Evolutionary conservation across 92 coral and sea anemone species (phyloP).

Genomic region (Scolanthus callimorphus): DNA sequence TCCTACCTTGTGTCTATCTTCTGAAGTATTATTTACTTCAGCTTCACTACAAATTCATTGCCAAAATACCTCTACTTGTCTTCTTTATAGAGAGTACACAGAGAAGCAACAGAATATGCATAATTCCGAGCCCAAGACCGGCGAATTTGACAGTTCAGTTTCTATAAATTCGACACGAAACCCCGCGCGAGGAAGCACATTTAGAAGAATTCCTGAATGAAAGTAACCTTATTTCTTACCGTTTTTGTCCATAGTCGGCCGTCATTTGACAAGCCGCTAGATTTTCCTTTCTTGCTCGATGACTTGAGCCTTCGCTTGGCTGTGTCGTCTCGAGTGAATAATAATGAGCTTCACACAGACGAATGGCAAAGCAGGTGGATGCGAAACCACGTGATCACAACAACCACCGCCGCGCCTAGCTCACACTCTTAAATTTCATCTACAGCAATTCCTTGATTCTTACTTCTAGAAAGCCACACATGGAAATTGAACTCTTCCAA

Average conservation of each 20-base stretch:
- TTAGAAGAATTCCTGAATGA: no score
- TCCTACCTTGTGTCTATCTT: no score
- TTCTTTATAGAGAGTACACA: neutral
- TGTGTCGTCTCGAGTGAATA: constrained; percentile 40
- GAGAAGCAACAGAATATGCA: neutral
- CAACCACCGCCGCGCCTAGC: constrained; percentile 15
- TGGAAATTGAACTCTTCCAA: no score
- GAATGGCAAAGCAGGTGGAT: constrained; percentile 65
- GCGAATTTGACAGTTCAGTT: constrained; percentile 1
- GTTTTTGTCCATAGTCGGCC: constrained; percentile 63
- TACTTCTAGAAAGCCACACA: no score
- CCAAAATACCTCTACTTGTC: constrained; percentile 4
- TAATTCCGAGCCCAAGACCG: neutral
- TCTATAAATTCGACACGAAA: no score
- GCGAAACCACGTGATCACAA: constrained; percentile 67
- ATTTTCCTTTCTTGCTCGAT: constrained; percentile 33
- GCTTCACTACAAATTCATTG: neutral
- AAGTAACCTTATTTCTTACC: no score
- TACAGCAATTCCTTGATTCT: no score
- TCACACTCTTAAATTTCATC: no score
- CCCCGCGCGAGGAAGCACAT: neutral
- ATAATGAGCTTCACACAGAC: constrained; percentile 24
- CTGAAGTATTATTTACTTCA: neutral
- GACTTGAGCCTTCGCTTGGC: constrained; percentile 20
- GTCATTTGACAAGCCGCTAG: constrained; percentile 62